A percentile compares a stretch with the other conserved stretches of the same genome.
Evolutionary conservation across 2,113 vertebrate species (phyloP).

Genomic region (Anhinga rufa): DNA sequence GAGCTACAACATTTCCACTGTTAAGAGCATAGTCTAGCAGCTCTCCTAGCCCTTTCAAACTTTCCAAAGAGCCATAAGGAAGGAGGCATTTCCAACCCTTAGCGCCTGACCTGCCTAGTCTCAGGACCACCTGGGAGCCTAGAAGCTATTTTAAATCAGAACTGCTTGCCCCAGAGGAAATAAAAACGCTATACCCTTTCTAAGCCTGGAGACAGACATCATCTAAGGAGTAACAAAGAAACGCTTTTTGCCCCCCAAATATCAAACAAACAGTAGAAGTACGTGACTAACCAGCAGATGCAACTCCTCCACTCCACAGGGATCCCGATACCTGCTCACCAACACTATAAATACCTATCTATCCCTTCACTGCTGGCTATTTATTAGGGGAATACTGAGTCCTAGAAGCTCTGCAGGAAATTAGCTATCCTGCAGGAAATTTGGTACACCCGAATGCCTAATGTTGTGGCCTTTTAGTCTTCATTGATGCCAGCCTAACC

Average conservation of each 20-base stretch:
- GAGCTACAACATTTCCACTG: neutral
- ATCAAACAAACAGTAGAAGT: neutral
- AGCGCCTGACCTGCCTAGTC: neutral
- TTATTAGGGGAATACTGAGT: neutral
- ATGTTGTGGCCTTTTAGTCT: accelerated
- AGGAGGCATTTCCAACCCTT: neutral
- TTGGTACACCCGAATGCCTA: neutral
- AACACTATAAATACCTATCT: accelerated
- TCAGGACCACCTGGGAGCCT: neutral
- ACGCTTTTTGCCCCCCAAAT: accelerated
- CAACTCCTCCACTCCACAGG: neutral
- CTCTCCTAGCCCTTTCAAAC: neutral
- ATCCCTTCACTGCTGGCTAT: neutral
- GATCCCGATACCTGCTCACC: neutral
- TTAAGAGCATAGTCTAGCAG: neutral
- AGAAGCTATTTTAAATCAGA: neutral
- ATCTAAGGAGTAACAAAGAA: too few species aligned
- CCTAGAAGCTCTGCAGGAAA: neutral
- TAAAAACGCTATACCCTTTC: neutral
- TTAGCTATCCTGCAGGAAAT: neutral
- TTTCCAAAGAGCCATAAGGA: neutral
- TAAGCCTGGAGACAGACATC: neutral
- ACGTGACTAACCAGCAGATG: neutral
- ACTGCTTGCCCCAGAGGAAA: neutral
- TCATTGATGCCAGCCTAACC: neutral